Evolutionary conservation across 2,113 vertebrate species (phyloP).

Genomic region (Pterophyllum scalare): DNA sequence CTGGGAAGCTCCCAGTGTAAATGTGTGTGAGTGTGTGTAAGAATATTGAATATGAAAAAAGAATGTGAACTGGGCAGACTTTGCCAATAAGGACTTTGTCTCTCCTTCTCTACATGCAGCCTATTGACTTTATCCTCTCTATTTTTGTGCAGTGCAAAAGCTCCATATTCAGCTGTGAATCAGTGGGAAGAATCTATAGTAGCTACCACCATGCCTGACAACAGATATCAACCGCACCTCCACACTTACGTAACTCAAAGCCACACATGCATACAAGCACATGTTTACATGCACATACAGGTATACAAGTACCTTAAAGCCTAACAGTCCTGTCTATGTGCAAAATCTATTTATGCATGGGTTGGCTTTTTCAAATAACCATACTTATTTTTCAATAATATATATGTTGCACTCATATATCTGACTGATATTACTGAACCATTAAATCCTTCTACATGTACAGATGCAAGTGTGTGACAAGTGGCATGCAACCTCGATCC

Average conservation of each 20-base stretch:
- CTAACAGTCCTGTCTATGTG: neutral
- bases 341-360: neutral
- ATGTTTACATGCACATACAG: conserved; percentile 3
- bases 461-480: neutral
- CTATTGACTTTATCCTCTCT: conserved; percentile 7
- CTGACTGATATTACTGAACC: neutral
- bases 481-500: neutral
- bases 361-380: neutral
- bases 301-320: conserved; percentile 25
- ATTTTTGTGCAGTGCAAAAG: conserved; percentile 21
- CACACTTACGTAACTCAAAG: conserved; percentile 61
- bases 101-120: neutral
- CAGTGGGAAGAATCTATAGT: conserved; percentile 60
- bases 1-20: neutral
- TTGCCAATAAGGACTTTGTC: neutral
- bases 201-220: conserved; percentile 45
- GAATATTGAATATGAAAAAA: neutral
- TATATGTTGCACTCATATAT: neutral
- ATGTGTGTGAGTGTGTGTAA: neutral
- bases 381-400: neutral
- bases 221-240: conserved; percentile 42
- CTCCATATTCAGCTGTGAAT: conserved; percentile 11
- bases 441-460: neutral
- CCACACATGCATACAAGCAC: conserved; percentile 26
- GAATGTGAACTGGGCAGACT: neutral